A percentile compares a stretch with the other conserved stretches of the same genome.
Evolutionary conservation across 2,888 invertebrate species (phyloP).

Genomic region (Diarsia brunnea): DNA sequence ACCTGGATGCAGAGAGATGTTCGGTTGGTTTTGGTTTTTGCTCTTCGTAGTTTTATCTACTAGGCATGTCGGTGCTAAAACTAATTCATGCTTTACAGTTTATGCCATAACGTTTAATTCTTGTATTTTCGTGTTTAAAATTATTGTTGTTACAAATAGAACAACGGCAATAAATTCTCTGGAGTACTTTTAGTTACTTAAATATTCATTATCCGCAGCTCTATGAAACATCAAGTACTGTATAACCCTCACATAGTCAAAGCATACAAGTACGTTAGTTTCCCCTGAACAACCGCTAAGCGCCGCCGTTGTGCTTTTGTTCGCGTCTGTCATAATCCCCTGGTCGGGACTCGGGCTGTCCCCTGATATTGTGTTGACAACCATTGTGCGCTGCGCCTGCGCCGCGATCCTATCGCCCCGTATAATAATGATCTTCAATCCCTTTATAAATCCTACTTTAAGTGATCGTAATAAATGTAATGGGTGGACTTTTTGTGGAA

Average conservation of each 20-base stretch:
- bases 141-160: background rate
- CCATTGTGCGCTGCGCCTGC: slow-evolving; percentile 76
- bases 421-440: slow-evolving; percentile 69
- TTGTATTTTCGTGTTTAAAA: background rate
- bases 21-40: background rate
- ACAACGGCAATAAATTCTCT: background rate
- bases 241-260: slow-evolving; percentile 38
- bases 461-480: slow-evolving; percentile 57
- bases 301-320: slow-evolving; percentile 79
- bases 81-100: background rate
- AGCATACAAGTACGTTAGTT: slow-evolving; percentile 23
- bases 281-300: slow-evolving; percentile 73
- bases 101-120: background rate
- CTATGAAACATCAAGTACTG: slow-evolving; percentile 33
- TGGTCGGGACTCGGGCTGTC: slow-evolving; percentile 26
- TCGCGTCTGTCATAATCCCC: slow-evolving; percentile 75
- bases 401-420: slow-evolving; percentile 70
- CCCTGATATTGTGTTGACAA: slow-evolving; percentile 82
- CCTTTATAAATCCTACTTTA: slow-evolving; percentile 63
- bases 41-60: background rate
- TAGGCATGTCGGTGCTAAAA: background rate
- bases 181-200: background rate
- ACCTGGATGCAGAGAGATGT: slow-evolving; percentile 44
- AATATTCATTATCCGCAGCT: slow-evolving; percentile 23
- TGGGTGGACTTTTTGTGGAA: slow-evolving; percentile 37